Percentiles rank a stretch among this genome's conserved stretches.
Evolutionary conservation across 1,140 invertebrate genomes (phyloP).

Genomic region (Lysiphlebus fabarum): DNA sequence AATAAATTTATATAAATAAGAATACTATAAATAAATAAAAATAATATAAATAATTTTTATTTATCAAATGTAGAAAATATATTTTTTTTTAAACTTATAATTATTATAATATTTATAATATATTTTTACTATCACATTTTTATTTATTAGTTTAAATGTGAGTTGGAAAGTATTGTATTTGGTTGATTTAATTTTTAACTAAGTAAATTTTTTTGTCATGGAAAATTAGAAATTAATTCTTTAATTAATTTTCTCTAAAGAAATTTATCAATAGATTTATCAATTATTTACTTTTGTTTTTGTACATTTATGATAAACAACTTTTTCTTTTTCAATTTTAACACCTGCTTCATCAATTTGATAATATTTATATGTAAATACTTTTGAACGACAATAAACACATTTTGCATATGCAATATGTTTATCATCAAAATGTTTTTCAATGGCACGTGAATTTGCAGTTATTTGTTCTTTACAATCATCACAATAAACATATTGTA

Average conservation of each 20-base stretch:
- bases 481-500: conserved; percentile 35
- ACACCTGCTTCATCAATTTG: conserved; percentile 17
- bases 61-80: no score
- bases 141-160: no score
- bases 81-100: no score
- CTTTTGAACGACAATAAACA: conserved; percentile 44
- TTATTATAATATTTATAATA: no score
- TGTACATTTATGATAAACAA: conserved; percentile 41
- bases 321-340: conserved; percentile 17
- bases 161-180: no score
- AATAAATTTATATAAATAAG: no score
- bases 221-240: no score
- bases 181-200: neutral
- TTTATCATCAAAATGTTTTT: conserved; percentile 41
- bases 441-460: conserved; percentile 33
- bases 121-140: no score
- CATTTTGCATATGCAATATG: conserved; percentile 37
- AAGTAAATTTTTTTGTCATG: neutral
- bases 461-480: conserved; percentile 36
- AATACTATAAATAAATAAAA: no score
- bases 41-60: no score
- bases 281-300: conserved; percentile 9
- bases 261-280: conserved; percentile 12
- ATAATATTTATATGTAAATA: conserved; percentile 40
- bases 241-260: no score